Evolutionary conservation across 1,140 invertebrate genomes (phyloP).

Genomic region (Drosophila sulfurigaster): DNA sequence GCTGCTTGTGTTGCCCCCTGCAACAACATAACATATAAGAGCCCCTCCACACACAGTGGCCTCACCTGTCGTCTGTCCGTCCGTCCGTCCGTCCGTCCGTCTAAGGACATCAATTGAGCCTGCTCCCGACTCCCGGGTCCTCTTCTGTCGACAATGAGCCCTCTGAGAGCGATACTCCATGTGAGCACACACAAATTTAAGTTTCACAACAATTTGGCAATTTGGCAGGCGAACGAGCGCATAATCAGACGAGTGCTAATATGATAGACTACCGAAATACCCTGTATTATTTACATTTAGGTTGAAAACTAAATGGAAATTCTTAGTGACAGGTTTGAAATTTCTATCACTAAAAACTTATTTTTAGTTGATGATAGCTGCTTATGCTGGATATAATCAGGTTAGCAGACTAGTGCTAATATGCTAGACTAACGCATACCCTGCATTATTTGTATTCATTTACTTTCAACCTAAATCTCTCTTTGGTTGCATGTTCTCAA

Average conservation of each 20-base stretch:
- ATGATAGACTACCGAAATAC: background rate
- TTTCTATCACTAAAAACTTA: too few relatives aligned
- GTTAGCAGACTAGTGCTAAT: too few relatives aligned
- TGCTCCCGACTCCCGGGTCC: background rate
- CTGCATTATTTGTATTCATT: too few relatives aligned
- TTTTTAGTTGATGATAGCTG: too few relatives aligned
- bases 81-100: background rate
- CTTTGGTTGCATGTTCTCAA: background rate
- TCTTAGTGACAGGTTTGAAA: too few relatives aligned
- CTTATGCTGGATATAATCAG: too few relatives aligned
- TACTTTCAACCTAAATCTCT: too few relatives aligned
- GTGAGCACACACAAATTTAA: slow-evolving; percentile 47
- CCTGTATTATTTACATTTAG: background rate
- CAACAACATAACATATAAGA: too few relatives aligned
- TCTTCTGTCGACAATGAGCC: slow-evolving; percentile 7
- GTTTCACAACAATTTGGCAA: slow-evolving; percentile 63
- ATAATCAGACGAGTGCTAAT: slow-evolving; percentile 31
- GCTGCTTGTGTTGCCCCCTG: background rate
- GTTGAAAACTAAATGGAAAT: too few relatives aligned
- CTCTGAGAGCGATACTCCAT: slow-evolving; percentile 7
- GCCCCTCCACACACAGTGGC: background rate
- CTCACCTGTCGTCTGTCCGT: slow-evolving; percentile 41
- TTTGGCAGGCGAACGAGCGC: slow-evolving; percentile 56
- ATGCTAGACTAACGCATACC: too few relatives aligned
- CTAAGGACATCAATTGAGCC: slow-evolving; percentile 61